A percentile compares a stretch with the other conserved stretches of the same genome.
phyloP scores from a whole-genome alignment of 2,888 invertebrate species.

The Megaustenia siamemsis region DNA sequence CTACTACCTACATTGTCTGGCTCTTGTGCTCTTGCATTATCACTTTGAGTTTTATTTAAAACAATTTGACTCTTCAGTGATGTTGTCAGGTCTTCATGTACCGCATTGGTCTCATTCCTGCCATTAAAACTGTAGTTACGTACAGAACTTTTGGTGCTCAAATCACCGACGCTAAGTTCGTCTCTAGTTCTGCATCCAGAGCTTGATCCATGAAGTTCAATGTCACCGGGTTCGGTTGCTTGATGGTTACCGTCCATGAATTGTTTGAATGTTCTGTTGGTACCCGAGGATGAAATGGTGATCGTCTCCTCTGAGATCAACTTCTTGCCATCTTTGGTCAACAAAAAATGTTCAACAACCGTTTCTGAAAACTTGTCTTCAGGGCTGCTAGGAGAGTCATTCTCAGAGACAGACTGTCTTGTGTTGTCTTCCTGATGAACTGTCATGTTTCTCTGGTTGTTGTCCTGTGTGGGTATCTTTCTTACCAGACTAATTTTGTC shows the following conservation, averaged over 20 bases:
- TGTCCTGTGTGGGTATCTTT: background rate
- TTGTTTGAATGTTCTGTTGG: constrained; percentile 21
- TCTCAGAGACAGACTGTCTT: background rate
- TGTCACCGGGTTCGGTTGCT: background rate
- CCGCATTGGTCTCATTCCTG: no score
- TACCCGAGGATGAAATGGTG: constrained; percentile 27
- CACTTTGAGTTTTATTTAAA: constrained; percentile 6
- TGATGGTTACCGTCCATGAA: background rate
- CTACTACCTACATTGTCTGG: background rate
- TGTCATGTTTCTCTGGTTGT: background rate
- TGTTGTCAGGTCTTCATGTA: background rate
- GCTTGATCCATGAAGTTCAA: no score
- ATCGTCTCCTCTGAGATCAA: constrained; percentile 48
- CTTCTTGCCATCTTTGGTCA: constrained; percentile 50
- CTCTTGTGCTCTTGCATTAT: background rate
- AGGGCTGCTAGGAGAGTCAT: background rate
- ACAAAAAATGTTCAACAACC: constrained; percentile 44
- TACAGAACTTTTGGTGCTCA: background rate
- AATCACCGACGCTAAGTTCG: background rate
- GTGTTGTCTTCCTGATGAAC: background rate
- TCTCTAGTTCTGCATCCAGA: background rate
- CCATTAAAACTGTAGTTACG: background rate
- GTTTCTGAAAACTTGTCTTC: constrained; percentile 46
- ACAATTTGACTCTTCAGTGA: constrained; percentile 25
- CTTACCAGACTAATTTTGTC: background rate